phyloP scores from a whole-genome alignment of 1,140 invertebrate species.

The Metaphire vulgaris region DNA sequence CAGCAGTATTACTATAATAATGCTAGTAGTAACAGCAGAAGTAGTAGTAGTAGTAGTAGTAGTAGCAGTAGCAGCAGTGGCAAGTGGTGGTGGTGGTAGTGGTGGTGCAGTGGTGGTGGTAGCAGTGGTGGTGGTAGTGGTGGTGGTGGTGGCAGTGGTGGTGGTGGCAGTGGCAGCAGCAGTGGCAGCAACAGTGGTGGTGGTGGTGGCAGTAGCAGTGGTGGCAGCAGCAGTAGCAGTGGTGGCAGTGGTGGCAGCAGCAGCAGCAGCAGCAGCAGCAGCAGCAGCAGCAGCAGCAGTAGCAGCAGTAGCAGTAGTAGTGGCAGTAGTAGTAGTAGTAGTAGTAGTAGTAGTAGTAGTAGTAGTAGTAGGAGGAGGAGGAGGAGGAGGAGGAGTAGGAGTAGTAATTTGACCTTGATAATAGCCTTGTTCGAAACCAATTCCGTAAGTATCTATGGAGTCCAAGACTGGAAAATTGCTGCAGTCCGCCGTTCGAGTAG shows the following conservation, averaged over 20 bases:
- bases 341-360: constrained; percentile 2
- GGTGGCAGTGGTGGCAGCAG: not conserved
- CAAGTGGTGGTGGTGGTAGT: not conserved
- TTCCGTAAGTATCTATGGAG: not conserved
- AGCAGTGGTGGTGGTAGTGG: not conserved
- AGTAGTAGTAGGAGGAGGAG: not conserved
- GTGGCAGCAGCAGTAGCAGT: not conserved
- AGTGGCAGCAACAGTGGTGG: not conserved
- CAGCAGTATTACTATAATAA: too few species aligned
- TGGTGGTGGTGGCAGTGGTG: not conserved
- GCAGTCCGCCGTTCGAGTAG: not conserved
- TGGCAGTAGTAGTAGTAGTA: not conserved
- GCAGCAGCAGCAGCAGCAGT: not conserved
- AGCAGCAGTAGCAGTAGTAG: not conserved
- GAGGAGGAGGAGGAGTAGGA: not conserved
- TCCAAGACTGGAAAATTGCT: not conserved
- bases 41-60: constrained; percentile 1
- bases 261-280: not conserved
- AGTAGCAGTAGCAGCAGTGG: not conserved
- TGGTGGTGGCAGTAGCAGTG: not conserved
- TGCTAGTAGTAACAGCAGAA: not conserved
- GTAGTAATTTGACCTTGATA: not conserved
- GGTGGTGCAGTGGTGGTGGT: not conserved
- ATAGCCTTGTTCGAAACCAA: not conserved
- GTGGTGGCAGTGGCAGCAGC: not conserved